A percentile compares a stretch with the other conserved stretches of the same genome.
Evolutionary conservation across 2,797 vertebrate genomes (phyloP).

Genomic region (Trematomus bernacchii): DNA sequence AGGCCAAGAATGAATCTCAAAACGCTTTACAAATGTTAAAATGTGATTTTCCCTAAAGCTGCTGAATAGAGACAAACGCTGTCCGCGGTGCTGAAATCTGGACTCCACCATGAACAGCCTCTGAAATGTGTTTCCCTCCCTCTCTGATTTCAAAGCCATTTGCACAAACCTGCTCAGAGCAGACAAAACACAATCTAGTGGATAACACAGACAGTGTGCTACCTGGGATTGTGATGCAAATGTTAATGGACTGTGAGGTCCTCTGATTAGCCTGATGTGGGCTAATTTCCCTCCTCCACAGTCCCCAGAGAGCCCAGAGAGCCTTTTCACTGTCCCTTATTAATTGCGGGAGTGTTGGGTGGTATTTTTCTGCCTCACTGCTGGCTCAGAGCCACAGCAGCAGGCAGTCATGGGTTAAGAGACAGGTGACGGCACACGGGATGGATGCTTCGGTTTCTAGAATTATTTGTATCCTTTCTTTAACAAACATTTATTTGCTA

Average conservation of each 20-base stretch:
- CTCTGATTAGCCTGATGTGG: constrained; percentile 78
- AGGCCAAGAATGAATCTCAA: neutral
- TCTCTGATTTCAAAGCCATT: neutral
- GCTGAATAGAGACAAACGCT: constrained; percentile 7
- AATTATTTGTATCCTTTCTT: neutral
- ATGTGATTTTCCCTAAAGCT: neutral
- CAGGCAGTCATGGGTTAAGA: constrained; percentile 80
- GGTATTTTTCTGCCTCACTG: constrained; percentile 90
- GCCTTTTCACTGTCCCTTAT: constrained; percentile 86
- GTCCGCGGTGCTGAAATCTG: constrained; percentile 64
- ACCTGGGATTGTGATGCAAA: constrained; percentile 88
- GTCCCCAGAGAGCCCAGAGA: constrained; percentile 81
- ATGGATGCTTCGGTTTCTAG: neutral
- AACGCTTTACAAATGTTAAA: fast-evolving
- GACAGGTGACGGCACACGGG: constrained; percentile 52
- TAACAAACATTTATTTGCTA: fast-evolving
- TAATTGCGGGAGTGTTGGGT: constrained; percentile 88
- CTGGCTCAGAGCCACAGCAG: constrained; percentile 75
- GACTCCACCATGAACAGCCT: neutral
- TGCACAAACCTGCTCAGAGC: constrained; percentile 13
- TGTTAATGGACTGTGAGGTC: constrained; percentile 85
- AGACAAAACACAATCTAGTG: constrained; percentile 28
- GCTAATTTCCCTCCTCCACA: constrained; percentile 76
- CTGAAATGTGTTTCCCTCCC: neutral
- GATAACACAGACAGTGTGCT: constrained; percentile 53